Conservation (phyloP, 2,113 vertebrate species). For the Crotalus horridus region DNA sequence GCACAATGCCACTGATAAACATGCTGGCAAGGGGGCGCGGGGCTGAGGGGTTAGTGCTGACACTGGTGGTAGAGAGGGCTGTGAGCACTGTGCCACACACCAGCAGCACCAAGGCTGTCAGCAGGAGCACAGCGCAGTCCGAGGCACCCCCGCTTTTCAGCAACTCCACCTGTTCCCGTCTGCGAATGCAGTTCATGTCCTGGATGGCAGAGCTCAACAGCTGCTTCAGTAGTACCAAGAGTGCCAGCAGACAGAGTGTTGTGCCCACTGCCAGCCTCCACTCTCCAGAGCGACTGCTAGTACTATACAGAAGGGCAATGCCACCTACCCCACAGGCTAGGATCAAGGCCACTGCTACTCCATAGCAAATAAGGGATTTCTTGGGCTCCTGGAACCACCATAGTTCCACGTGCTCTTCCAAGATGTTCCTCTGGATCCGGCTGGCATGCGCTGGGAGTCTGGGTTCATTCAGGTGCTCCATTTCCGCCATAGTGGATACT, state of each 20-base stretch:
- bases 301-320: conserved; percentile 88
- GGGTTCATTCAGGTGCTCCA: conserved; percentile 71
- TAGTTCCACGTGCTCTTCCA: conserved; percentile 95
- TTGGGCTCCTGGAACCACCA: conserved; percentile 96
- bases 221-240: conserved; percentile 91
- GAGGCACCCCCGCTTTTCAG: conserved; percentile 90
- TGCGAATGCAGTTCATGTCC: conserved; percentile 96
- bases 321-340: conserved; percentile 87
- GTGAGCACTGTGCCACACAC: conserved; percentile 85
- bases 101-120: conserved; percentile 81
- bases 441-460: conserved; percentile 58
- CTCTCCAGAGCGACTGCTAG: conserved; percentile 91
- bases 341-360: conserved; percentile 83
- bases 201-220: conserved; percentile 95
- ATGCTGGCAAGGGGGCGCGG: conserved; percentile 79
- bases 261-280: conserved; percentile 90
- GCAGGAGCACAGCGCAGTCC: conserved; percentile 82
- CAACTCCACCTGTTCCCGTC: conserved; percentile 82
- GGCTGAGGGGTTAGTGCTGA: conserved; percentile 71
- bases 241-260: conserved; percentile 86
- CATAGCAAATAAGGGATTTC: conserved; percentile 88
- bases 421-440: conserved; percentile 80
- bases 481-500: conserved; percentile 73
- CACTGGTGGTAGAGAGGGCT: conserved; percentile 77
- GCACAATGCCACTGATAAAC: conserved; percentile 86